Evolutionary conservation across 2,113 vertebrate species (phyloP), one percentile per base, ranked within the genome.

Genomic region (Archocentrus centrarchus): DNA sequence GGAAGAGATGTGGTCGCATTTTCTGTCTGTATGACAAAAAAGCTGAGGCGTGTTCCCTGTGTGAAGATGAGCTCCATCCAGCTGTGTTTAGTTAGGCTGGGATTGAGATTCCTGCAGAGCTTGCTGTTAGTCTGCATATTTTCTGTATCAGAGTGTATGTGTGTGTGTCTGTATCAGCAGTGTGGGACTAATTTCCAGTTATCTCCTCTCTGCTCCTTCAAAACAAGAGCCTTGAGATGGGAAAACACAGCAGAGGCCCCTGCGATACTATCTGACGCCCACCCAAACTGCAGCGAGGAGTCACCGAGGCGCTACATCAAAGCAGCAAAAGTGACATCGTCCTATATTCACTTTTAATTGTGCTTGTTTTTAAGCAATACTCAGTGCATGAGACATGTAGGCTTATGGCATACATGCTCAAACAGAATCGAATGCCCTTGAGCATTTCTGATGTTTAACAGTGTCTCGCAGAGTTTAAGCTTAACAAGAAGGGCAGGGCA

Each of bases 1-100:
- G 2, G n/a, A 39, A 37, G 27, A 17, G 61, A 47, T 10, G 24
- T 18, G 8, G 35, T n/a, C 62, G 3, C 17, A 17, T 35, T 32
- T 27, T 10, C 62, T 24, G 60, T 30, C 53, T 20, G 41, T 1
- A 7, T 4, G 30, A 81, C 73, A 59, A 59, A 85, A 50, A 39
- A 57, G 22, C 0, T 7, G 11, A 44, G 53, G 60, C 1, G 27
- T 35, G 27, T 53, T 27, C 4, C 13, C 27, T 64, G 64, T 83
- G 77, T 3, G 27, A 59, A 58, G 53, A 39, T 14, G 11, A 78
- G 70, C 44, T 77, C 13, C 5, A 59, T 63, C 81, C 91, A 94
- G 90, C 94, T 94, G 91, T 92, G 90, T 91, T 92, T 93, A 76
- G 89, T 80, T 76, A 64, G 60, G 15, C 47, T 2, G 57, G 30